Percentiles rank a stretch among this genome's conserved stretches.
These are phyloP conservation scores for Avahi laniger DNA, from an alignment of 2,797 vertebrate genomes.

Conservation along the genomic window DNA sequence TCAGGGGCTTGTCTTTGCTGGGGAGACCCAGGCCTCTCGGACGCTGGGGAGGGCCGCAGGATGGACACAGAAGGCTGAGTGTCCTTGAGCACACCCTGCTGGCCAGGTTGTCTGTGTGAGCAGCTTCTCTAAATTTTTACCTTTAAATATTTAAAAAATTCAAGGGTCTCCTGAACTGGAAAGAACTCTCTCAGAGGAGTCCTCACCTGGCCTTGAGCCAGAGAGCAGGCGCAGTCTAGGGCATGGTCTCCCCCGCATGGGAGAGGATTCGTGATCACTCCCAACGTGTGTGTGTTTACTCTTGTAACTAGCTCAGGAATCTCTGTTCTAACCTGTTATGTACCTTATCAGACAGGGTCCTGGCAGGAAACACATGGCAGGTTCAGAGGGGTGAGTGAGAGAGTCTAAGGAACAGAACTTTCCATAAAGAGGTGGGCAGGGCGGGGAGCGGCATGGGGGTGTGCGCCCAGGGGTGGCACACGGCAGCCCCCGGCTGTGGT, in stretches of 20 bases:
- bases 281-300: fast-evolving
- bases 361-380: fast-evolving
- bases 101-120: background rate
- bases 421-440: background rate
- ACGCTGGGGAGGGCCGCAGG: background rate
- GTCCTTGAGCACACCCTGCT: background rate
- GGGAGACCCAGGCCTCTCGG: background rate
- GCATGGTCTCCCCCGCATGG: fast-evolving
- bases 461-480: fast-evolving
- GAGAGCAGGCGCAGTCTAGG: fast-evolving
- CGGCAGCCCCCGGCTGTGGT: no score
- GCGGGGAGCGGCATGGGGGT: no score
- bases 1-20: fast-evolving
- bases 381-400: background rate
- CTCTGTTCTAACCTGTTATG: background rate
- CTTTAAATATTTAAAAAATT: no score
- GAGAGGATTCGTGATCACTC: background rate
- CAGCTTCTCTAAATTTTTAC: background rate
- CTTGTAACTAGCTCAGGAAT: fast-evolving
- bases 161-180: background rate
- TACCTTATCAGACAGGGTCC: background rate
- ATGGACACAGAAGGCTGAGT: no score
- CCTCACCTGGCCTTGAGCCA: fast-evolving
- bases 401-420: background rate
- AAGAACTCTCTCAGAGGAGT: background rate